phyloP scores from a whole-genome alignment of 2,888 invertebrate species.

The Dinocampus coccinellae region DNA sequence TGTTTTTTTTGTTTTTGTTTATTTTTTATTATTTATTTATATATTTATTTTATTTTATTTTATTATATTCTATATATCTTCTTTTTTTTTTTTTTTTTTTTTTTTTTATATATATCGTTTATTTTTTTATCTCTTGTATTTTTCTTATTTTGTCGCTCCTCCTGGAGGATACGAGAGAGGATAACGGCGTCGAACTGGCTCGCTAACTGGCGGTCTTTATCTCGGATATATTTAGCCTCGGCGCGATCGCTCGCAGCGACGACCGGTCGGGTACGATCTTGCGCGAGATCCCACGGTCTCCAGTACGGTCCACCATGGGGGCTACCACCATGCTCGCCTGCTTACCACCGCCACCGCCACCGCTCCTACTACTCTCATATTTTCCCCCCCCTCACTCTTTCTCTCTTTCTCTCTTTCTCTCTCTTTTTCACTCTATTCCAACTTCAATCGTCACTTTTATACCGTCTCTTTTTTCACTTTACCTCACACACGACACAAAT shows the following conservation, averaged over 20 bases:
- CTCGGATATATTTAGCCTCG: conserved; percentile 50
- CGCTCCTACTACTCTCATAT: background rate
- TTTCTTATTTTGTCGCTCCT: conserved; percentile 28
- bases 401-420: background rate
- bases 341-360: conserved; percentile 24
- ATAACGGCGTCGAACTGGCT: conserved; percentile 48
- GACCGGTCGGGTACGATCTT: conserved; percentile 46
- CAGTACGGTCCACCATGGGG: conserved; percentile 46
- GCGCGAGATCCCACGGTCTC: conserved; percentile 49
- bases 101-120: background rate
- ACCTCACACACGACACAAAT: conserved; percentile 3
- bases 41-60: too few species aligned
- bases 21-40: too few species aligned
- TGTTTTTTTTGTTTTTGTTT: background rate
- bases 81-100: too few species aligned
- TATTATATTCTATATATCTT: too few species aligned
- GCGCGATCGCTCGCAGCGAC: conserved; percentile 47
- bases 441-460: too few species aligned
- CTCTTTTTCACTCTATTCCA: background rate
- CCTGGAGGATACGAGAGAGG: conserved; percentile 44
- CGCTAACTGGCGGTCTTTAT: conserved; percentile 51
- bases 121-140: conserved; percentile 8
- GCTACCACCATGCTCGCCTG: conserved; percentile 39
- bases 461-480: background rate
- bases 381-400: conserved; percentile 27